Base-by-base conservation (phyloP, 1,140 invertebrate genomes). In the Apis cerana region DNA sequence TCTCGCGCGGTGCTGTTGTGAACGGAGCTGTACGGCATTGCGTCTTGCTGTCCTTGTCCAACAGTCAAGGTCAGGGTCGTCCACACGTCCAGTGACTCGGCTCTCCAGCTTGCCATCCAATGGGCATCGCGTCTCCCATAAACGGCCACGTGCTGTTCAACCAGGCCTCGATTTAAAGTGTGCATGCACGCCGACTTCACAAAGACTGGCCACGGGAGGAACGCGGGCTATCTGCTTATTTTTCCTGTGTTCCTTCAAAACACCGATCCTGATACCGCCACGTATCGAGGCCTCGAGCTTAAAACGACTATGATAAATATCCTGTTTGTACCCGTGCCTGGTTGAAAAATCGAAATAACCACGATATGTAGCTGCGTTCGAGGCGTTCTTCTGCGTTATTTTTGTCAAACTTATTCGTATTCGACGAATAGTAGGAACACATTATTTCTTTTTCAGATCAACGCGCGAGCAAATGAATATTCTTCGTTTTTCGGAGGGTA, bases 21-120 rank as follows among this genome's bases (percentile, higher is more conserved):
- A 87, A 72, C 85, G 62, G 17, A 50, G 76, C 86, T 69, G 81
- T 65, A 88, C 59, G 82, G 33, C 75, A 74, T 64, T 79, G 74
- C 56, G 67, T 90, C 88, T 88, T 76, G 74, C 80, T 90, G 83
- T 90, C 85, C 89, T 89, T 89, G 89, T 89, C 80, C 80, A 81
- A 83, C 86, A 86, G 86, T 85, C 90, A 91, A 91, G 90, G 90
- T 91, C 90, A 91, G 82, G 90, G 89, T 90, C 86, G 83, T 85
- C 79, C 82, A 78, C 75, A 72, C 82, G 83, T 87, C 78, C 75
- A 71, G 75, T 84, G 80, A 75, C 86, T 83, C 69, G 82, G 52
- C 76, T 75, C 33, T 43, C 74, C 67, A 62, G 58, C 54, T 79
- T 83, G 77, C 75, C 68, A 83, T 88, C 84, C 84, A 85, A 88